Conservation (phyloP, 2,888 invertebrate genomes). For the Drosophila lacicola region DNA sequence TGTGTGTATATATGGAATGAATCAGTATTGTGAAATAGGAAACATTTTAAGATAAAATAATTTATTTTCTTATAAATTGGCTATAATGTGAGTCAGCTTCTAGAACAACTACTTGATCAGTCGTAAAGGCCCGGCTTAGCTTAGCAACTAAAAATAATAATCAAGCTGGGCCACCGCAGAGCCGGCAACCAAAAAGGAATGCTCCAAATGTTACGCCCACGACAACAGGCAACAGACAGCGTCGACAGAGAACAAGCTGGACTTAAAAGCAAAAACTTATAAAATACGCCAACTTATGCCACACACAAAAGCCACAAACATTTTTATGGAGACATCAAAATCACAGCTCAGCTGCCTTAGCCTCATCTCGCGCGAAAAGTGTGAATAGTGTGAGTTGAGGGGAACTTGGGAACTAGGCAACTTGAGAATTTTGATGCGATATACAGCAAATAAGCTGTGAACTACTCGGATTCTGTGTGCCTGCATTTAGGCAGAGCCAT, state of each 20-base stretch:
- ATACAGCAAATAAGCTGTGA: constrained; percentile 42
- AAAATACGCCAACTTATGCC: constrained; percentile 57
- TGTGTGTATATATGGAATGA: too few species aligned
- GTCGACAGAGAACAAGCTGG: constrained; percentile 23
- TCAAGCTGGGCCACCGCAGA: constrained; percentile 1
- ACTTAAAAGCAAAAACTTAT: constrained; percentile 60
- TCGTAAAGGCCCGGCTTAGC: constrained; percentile 1
- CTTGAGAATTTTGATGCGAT: constrained; percentile 28
- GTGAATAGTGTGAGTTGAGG: constrained; percentile 28
- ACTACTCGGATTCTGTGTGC: constrained; percentile 30
- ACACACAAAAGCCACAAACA: constrained; percentile 36
- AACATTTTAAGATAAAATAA: neutral
- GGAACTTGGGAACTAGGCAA: constrained; percentile 4
- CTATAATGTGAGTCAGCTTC: constrained; percentile 31
- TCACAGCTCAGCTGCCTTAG: constrained; percentile 19
- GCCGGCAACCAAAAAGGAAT: constrained; percentile 10
- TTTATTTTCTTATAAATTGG: neutral
- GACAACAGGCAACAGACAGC: constrained; percentile 14
- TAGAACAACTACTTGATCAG: neutral
- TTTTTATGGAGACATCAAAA: constrained; percentile 76
- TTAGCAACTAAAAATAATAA: constrained; percentile 26
- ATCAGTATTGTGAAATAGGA: too few species aligned
- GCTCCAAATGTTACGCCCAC: constrained; percentile 71
- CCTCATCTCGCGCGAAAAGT: neutral
- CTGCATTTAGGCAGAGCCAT: constrained; percentile 66